A percentile compares a stretch with the other conserved stretches of the same genome.
phyloP scores from a whole-genome alignment of 2,888 invertebrate species.

The Seira musarum region DNA sequence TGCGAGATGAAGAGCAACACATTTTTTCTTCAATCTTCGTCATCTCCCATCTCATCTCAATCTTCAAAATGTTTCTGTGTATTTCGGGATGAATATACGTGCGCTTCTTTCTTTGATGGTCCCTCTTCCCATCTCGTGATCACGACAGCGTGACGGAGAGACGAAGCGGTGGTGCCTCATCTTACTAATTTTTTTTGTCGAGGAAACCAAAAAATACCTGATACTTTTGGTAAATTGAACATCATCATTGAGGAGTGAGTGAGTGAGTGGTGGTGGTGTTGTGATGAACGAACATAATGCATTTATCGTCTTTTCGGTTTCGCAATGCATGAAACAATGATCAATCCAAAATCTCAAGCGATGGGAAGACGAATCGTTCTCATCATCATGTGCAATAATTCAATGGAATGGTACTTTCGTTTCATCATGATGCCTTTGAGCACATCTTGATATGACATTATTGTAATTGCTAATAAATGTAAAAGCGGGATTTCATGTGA shows the following conservation, averaged over 20 bases:
- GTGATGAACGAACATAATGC: too few relatives aligned
- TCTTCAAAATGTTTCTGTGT: background rate
- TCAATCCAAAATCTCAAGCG: too few relatives aligned
- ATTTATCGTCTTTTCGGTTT: too few relatives aligned
- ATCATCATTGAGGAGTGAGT: background rate
- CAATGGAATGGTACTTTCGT: too few relatives aligned
- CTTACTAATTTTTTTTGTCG: constrained; percentile 45
- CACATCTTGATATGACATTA: too few relatives aligned
- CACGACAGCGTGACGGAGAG: constrained; percentile 69
- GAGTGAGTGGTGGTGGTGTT: too few relatives aligned
- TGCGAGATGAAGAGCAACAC: background rate
- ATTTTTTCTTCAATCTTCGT: constrained; percentile 5
- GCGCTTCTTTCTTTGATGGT: constrained; percentile 21
- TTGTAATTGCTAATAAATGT: too few relatives aligned
- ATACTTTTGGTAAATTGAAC: background rate
- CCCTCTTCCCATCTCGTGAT: constrained; percentile 65
- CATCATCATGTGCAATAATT: too few relatives aligned
- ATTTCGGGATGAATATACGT: background rate
- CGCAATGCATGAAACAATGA: too few relatives aligned
- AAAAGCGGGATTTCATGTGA: too few relatives aligned
- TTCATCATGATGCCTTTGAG: too few relatives aligned
- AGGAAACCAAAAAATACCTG: constrained; percentile 3
- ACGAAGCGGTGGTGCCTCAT: constrained; percentile 56
- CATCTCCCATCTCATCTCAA: background rate
- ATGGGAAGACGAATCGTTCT: too few relatives aligned